Evolutionary conservation across 2,797 vertebrate genomes (phyloP), one percentile per base, ranked within the genome.

Genomic region (Meda fulgida): DNA sequence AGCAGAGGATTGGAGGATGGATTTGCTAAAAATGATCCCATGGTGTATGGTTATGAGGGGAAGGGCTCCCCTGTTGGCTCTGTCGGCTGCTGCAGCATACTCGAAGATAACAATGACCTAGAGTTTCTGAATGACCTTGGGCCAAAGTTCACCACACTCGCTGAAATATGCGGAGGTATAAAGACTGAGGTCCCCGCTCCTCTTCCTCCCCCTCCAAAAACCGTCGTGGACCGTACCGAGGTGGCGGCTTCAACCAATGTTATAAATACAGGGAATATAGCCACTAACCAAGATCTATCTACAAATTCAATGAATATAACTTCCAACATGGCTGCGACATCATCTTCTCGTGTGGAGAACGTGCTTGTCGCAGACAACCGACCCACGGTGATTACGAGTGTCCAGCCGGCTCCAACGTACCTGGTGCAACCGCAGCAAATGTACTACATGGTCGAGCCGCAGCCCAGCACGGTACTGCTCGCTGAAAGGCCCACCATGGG

Each of bases 81-180:
- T 0, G 34, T 98, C 0, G 97, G 96, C 86, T 96, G 96, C 89
- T 96, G 96, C 92, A 98, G 97, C 84, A 90, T 96, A 43, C 93
- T 97, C 75, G 95, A 96, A 70, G 92, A 89, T 2, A 95, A 97
- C 36, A 89, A 93, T 0, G 96, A 98, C 2, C 93, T 98, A 70
- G 89, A 7, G 26, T 97, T 96, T 85, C 95, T 99, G 3, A 93
- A 97, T 84, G 94, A 98, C 87, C 93, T 99, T 23, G 97, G 96
- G 70, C 90, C 94, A 31, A 99, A 98, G 91, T 99, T 99, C 91
- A 99, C 96, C 91, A 97, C 96, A 34, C 93, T 99, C 36, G 97
- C 97, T 36, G 96, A 97, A 72, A 94, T 97, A 82, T 97, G 96
- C 87, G 87, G 92, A 73, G 95, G 94, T 46, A 94, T 91, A 77